A percentile compares a stretch with the other conserved stretches of the same genome.
These are phyloP conservation scores for Halcyon chelicuti DNA, from an alignment of 2,797 vertebrate genomes.

Conservation along the genomic window DNA sequence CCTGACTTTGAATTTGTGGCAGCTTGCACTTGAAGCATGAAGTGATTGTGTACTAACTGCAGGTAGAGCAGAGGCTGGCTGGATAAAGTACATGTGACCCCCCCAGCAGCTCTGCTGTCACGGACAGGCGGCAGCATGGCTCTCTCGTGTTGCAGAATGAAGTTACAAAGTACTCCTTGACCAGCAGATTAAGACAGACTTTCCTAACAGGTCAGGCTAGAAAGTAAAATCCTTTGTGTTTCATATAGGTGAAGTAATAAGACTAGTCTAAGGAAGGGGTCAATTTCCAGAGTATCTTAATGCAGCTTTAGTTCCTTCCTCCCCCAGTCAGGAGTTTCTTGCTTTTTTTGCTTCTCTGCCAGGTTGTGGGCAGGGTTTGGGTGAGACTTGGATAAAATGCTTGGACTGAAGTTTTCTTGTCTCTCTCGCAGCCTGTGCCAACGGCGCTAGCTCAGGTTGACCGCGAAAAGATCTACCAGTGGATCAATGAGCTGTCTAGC, in stretches of 20 bases:
- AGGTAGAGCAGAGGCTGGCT: not conserved
- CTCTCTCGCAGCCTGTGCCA: slow-evolving; percentile 88
- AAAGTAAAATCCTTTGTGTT: not conserved
- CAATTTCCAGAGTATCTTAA: not conserved
- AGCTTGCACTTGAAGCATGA: not conserved
- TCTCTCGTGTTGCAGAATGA: not conserved
- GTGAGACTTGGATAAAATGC: not conserved
- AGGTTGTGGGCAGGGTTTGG: not conserved
- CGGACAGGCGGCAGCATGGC: not conserved
- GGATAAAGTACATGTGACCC: not conserved
- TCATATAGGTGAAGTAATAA: slow-evolving; percentile 11
- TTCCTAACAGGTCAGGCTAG: not conserved
- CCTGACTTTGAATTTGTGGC: not conserved
- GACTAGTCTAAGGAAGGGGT: not conserved
- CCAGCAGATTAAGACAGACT: not conserved
- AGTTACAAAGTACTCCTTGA: not conserved
- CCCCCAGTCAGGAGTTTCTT: not conserved
- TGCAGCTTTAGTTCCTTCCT: not conserved
- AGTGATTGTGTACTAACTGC: not conserved
- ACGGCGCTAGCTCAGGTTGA: slow-evolving; percentile 96
- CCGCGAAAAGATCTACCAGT: slow-evolving; percentile 97
- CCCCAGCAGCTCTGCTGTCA: not conserved
- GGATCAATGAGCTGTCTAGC: slow-evolving; percentile 98
- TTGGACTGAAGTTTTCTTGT: slow-evolving; percentile 18
- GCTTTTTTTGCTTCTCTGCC: not conserved